Percentiles rank a stretch among this genome's conserved stretches.
phyloP scores from a whole-genome alignment of 2,888 invertebrate genomes.

The Eupelmus urozonus region DNA sequence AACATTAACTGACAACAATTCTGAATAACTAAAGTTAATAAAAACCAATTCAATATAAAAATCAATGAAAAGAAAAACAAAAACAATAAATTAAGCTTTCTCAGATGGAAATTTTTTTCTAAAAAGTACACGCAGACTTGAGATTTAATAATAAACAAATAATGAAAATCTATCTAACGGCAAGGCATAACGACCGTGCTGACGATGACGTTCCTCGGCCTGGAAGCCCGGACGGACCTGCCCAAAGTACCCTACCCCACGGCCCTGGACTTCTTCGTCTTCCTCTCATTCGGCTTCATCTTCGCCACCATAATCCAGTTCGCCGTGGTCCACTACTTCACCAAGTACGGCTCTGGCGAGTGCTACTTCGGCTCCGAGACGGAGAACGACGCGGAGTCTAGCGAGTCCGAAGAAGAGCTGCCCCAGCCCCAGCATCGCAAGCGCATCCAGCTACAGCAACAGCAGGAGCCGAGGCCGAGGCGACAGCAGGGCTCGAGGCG shows the following conservation, averaged over 20 bases:
- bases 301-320: constrained; percentile 91
- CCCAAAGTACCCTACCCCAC: constrained; percentile 92
- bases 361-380: constrained; percentile 85
- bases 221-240: constrained; percentile 88
- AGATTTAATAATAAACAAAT: too few species aligned
- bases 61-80: too few species aligned
- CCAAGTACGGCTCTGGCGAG: constrained; percentile 90
- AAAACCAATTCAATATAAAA: too few species aligned
- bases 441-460: constrained; percentile 67
- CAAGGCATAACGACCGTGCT: constrained; percentile 91
- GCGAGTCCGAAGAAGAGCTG: constrained; percentile 34
- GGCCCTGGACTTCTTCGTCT: constrained; percentile 91
- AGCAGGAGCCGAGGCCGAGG: constrained; percentile 9
- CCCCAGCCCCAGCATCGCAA: constrained; percentile 57
- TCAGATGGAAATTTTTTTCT: too few species aligned
- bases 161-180: not conserved
- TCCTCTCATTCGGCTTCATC: constrained; percentile 88
- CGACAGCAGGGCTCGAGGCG: constrained; percentile 31
- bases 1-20: too few species aligned
- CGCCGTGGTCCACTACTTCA: constrained; percentile 91
- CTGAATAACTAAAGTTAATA: too few species aligned
- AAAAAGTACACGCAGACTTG: too few species aligned
- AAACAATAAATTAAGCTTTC: too few species aligned
- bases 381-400: constrained; percentile 78
- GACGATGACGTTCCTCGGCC: constrained; percentile 90